phyloP scores from a whole-genome alignment of 37 sponge, comb jelly and placozoan genomes.

The Agelas oroides region DNA sequence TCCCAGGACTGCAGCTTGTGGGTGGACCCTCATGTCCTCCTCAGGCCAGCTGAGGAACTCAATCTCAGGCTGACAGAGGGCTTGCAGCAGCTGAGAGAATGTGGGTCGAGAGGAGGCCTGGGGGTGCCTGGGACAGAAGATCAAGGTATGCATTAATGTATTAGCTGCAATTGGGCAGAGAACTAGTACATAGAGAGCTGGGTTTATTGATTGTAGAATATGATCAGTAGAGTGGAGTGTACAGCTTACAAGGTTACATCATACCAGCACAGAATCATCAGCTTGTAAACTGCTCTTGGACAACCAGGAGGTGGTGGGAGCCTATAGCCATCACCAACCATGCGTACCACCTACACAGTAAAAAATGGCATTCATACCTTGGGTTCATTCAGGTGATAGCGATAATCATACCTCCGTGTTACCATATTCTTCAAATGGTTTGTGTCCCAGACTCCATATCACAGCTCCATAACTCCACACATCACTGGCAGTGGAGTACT shows the following conservation, averaged over 20 bases:
- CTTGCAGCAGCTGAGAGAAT: slow-evolving; percentile 40
- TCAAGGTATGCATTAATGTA: too few relatives aligned
- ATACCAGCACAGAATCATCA: slow-evolving; percentile 67
- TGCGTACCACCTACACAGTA: too few relatives aligned
- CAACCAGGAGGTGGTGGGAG: slow-evolving; percentile 67
- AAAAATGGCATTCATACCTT: too few relatives aligned
- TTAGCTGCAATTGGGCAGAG: too few relatives aligned
- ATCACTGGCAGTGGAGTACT: slow-evolving; percentile 70
- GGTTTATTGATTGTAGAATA: too few relatives aligned
- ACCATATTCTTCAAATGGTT: slow-evolving; percentile 21
- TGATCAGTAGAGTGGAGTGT: too few relatives aligned
- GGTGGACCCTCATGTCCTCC: slow-evolving; percentile 3
- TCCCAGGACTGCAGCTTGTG: slow-evolving; percentile 23
- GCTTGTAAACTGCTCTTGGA: slow-evolving; percentile 54
- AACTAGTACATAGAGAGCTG: too few relatives aligned
- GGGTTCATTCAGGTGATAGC: too few relatives aligned
- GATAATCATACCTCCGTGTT: too few relatives aligned
- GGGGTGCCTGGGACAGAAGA: slow-evolving; percentile 32
- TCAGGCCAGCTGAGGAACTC: slow-evolving; percentile 5
- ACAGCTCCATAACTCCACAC: slow-evolving; percentile 77
- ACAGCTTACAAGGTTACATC: too few relatives aligned
- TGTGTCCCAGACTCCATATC: slow-evolving; percentile 62
- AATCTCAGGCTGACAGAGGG: background rate
- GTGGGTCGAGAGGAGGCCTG: background rate
- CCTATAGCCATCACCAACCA: background rate